These are phyloP conservation scores for Chaunax sp. DNA, from an alignment of 2,797 vertebrate genomes.

Conservation along the genomic window DNA sequence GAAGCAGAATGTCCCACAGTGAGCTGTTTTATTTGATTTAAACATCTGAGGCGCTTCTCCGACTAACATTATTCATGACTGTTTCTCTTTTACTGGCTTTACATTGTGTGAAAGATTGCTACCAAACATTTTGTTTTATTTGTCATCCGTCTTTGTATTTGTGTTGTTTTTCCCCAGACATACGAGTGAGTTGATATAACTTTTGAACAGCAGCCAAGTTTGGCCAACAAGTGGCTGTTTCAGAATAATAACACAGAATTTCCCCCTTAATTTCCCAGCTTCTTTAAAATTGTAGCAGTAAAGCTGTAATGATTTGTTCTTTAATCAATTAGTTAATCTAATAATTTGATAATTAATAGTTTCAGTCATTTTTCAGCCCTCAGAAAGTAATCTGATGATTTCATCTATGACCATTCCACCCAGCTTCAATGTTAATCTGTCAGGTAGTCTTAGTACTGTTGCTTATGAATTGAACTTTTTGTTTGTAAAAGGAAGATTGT, in stretches of 20 bases:
- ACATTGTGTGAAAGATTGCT: not conserved
- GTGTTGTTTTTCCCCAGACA: not conserved
- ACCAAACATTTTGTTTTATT: not conserved
- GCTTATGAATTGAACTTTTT: too few species aligned
- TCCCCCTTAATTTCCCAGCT: not conserved
- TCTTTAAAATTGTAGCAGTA: not conserved
- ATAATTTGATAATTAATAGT: too few species aligned
- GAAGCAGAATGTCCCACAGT: not conserved
- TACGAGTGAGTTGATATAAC: not conserved
- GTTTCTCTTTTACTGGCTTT: conserved; percentile 7
- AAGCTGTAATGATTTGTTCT: not conserved
- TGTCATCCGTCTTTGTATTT: not conserved
- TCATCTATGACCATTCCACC: too few species aligned
- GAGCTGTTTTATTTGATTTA: conserved; percentile 27
- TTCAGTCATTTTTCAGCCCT: too few species aligned
- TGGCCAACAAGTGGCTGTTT: not conserved
- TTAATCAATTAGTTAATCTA: too few species aligned
- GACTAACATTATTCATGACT: conserved; percentile 9
- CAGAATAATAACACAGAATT: not conserved
- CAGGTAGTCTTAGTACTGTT: too few species aligned
- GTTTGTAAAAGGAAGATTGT: too few species aligned
- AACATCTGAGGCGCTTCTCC: conserved; percentile 5
- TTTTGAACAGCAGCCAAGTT: not conserved
- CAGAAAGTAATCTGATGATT: too few species aligned
- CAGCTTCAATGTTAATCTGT: too few species aligned